These are phyloP conservation scores for Callitettix versicolor DNA, from an alignment of 1,140 invertebrate genomes.

Conservation along the genomic window DNA sequence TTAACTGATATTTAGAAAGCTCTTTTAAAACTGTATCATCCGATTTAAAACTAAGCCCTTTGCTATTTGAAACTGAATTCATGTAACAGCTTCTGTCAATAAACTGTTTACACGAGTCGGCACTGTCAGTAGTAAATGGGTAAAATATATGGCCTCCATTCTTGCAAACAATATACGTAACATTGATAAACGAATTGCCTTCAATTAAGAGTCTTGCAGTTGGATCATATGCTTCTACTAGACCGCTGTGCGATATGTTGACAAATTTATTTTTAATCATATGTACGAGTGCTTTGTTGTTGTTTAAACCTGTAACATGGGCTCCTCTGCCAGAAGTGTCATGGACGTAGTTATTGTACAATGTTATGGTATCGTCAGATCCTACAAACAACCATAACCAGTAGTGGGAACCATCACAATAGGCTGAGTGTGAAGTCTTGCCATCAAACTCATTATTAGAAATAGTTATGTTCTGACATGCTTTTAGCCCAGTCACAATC, in stretches of 20 bases:
- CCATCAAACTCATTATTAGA: constrained; percentile 1
- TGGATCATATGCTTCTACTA: background rate
- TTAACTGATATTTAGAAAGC: too few species aligned
- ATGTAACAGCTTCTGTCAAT: background rate
- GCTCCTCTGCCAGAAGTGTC: background rate
- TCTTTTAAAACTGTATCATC: too few species aligned
- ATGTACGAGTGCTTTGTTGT: background rate
- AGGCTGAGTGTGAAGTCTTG: background rate
- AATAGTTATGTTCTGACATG: background rate
- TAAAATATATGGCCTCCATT: background rate
- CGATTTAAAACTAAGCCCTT: too few species aligned
- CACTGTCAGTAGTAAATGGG: background rate
- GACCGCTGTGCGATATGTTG: background rate
- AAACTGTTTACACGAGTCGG: background rate
- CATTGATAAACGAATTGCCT: background rate
- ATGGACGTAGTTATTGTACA: background rate
- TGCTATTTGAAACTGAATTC: background rate
- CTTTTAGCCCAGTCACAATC: background rate
- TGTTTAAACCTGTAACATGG: background rate
- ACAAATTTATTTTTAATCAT: background rate
- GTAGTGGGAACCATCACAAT: constrained; percentile 3
- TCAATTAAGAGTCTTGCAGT: background rate
- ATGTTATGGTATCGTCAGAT: background rate
- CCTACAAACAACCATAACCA: constrained; percentile 10
- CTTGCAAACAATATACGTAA: background rate